Evolutionary conservation across 1,140 invertebrate genomes (phyloP).

Genomic region (Gonatopus flavifemur): DNA sequence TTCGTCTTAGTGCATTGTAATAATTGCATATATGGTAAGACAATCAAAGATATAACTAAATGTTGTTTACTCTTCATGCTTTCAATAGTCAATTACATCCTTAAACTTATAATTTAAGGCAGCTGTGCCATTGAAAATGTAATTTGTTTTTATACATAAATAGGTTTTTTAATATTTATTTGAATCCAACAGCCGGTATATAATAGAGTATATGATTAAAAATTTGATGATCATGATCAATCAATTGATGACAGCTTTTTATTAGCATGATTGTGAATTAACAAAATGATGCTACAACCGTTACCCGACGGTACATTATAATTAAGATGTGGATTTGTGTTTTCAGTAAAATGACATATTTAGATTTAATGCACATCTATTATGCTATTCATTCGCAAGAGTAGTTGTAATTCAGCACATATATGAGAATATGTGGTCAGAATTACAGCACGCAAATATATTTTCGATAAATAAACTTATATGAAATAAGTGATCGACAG

Average conservation of each 20-base stretch:
- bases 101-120: slow-evolving; percentile 37
- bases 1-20: too few relatives aligned
- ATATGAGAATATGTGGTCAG: too few relatives aligned
- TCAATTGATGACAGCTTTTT: slow-evolving; percentile 50
- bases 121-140: slow-evolving; percentile 36
- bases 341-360: too few relatives aligned
- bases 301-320: too few relatives aligned
- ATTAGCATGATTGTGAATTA: slow-evolving; percentile 42
- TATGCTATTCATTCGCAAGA: too few relatives aligned
- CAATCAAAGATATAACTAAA: background rate
- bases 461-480: too few relatives aligned
- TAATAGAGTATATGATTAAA: slow-evolving; percentile 37
- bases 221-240: slow-evolving; percentile 38
- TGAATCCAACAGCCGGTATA: slow-evolving; percentile 38
- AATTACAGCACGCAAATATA: too few relatives aligned
- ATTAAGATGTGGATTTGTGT: too few relatives aligned
- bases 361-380: too few relatives aligned
- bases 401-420: too few relatives aligned
- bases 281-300: slow-evolving; percentile 46
- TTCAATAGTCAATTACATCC: background rate
- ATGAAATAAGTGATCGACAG: too few relatives aligned
- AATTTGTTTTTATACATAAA: slow-evolving; percentile 39
- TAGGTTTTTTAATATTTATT: slow-evolving; percentile 36
- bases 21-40: too few relatives aligned
- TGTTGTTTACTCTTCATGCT: background rate